These are phyloP conservation scores for Drosophila borborema DNA, from an alignment of 2,888 invertebrate species.

Conservation along the genomic window DNA sequence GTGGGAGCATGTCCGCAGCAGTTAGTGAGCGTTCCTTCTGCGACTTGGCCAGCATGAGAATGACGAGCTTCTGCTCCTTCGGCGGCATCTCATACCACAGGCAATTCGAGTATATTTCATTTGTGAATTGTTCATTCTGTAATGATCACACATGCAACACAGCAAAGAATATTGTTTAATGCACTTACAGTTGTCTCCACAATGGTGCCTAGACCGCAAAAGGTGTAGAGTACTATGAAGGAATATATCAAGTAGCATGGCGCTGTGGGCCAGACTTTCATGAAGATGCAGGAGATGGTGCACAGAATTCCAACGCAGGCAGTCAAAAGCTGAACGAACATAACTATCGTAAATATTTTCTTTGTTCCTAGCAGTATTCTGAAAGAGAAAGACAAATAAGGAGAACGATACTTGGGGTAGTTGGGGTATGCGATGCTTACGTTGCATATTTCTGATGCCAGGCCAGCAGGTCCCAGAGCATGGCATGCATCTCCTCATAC, in stretches of 20 bases:
- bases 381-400: accelerated
- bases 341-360: conserved; percentile 48
- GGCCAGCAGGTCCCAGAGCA: conserved; percentile 55
- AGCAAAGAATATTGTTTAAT: not conserved
- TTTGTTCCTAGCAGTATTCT: conserved; percentile 55
- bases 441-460: conserved; percentile 74
- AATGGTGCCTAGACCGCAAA: conserved; percentile 72
- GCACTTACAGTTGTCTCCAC: conserved; percentile 65
- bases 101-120: conserved; percentile 57
- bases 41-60: conserved; percentile 64
- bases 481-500: conserved; percentile 7
- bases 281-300: conserved; percentile 67
- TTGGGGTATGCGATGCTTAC: conserved; percentile 33
- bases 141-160: not conserved
- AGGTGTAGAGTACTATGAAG: conserved; percentile 61
- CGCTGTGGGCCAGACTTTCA: conserved; percentile 70
- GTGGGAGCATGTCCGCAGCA: conserved; percentile 55
- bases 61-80: conserved; percentile 59
- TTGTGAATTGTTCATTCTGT: conserved; percentile 56
- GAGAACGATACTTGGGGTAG: no score
- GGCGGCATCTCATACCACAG: conserved; percentile 66
- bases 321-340: conserved; percentile 66
- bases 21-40: conserved; percentile 54
- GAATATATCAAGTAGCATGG: conserved; percentile 55
- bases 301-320: conserved; percentile 50